Conservation (phyloP, 2,113 vertebrate species). For the Hypomesus transpacificus region DNA sequence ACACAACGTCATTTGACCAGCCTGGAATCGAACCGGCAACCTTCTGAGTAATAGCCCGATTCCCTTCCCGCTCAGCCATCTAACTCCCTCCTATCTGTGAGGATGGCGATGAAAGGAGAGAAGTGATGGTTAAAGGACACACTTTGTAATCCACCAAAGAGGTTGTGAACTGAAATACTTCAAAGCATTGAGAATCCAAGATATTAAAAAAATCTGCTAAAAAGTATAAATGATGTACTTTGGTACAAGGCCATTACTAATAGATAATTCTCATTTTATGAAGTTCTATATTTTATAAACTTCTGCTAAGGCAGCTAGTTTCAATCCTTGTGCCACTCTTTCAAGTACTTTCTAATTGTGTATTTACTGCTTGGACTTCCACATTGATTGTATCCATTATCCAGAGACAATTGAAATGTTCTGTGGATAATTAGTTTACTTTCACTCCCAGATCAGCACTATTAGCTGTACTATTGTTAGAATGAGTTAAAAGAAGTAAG, state of each 20-base stretch:
- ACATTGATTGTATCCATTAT: background rate
- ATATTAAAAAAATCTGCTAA: background rate
- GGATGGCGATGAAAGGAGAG: background rate
- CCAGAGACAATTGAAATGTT: background rate
- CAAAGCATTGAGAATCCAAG: background rate
- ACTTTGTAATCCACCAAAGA: background rate
- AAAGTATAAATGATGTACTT: background rate
- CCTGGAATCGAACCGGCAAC: too few species aligned
- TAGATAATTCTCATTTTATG: background rate
- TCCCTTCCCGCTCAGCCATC: too few species aligned
- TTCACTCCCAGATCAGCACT: too few species aligned
- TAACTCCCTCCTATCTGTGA: too few species aligned
- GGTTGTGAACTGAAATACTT: background rate
- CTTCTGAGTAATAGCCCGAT: too few species aligned
- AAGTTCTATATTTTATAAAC: background rate
- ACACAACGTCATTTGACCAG: too few species aligned
- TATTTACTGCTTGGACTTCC: background rate
- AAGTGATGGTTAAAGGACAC: background rate
- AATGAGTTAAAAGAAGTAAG: too few species aligned
- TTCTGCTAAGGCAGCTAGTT: too few species aligned
- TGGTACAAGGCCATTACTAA: background rate
- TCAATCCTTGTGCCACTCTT: background rate
- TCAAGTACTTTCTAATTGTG: background rate
- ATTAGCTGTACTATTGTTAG: too few species aligned
- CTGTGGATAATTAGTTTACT: background rate